A percentile compares a stretch with the other conserved stretches of the same genome.
Evolutionary conservation across 1,140 invertebrate species (phyloP).

Genomic region (Venustaconcha ellipsiformis): DNA sequence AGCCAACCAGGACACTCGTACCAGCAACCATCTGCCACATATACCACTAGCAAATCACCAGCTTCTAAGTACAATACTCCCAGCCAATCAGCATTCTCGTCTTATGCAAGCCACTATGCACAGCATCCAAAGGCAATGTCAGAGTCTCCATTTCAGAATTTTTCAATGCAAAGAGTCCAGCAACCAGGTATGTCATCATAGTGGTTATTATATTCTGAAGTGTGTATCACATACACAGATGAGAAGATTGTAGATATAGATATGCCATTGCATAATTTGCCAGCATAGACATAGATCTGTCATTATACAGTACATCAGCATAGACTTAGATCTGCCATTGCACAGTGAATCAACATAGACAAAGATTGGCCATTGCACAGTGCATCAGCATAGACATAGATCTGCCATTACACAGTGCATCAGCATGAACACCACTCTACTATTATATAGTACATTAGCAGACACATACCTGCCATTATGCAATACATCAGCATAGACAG

Average conservation of each 20-base stretch:
- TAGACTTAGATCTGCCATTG: neutral
- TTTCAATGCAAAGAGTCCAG: slow-evolving; percentile 54
- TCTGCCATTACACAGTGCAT: too few species aligned
- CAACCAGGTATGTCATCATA: slow-evolving; percentile 48
- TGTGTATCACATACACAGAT: neutral
- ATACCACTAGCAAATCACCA: slow-evolving; percentile 51
- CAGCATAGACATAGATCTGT: too few species aligned
- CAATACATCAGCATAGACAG: too few species aligned
- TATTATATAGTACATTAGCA: too few species aligned
- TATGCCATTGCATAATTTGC: neutral
- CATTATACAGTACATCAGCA: too few species aligned
- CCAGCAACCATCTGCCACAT: slow-evolving; percentile 40
- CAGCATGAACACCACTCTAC: too few species aligned
- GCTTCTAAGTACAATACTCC: slow-evolving; percentile 49
- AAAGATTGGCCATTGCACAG: too few species aligned
- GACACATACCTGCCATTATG: too few species aligned
- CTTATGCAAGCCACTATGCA: slow-evolving; percentile 58
- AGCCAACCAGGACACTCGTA: slow-evolving; percentile 42
- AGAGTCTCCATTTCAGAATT: slow-evolving; percentile 26
- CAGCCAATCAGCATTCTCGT: slow-evolving; percentile 60
- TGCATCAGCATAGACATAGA: too few species aligned
- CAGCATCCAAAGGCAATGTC: slow-evolving; percentile 50
- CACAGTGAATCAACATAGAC: too few species aligned
- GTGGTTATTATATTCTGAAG: neutral
- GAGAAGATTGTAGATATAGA: too few species aligned